Evolutionary conservation across 64 coral and sea anemone species (phyloP).

Genomic region (Pocillopora damicornis): DNA sequence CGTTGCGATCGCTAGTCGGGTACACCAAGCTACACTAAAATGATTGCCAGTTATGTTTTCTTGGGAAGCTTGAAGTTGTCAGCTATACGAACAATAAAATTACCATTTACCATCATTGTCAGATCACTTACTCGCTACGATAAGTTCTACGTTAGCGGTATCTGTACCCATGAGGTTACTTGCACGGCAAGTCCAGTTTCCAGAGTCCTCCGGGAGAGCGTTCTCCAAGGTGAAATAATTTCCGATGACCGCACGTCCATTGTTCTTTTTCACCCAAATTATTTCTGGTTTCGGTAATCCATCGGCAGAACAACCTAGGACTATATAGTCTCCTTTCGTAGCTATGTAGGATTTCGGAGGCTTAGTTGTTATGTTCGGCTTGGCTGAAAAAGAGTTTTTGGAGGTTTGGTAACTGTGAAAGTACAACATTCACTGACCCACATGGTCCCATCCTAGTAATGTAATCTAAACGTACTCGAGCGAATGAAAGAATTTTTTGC

Average conservation of each 20-base stretch:
- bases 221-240: conserved; percentile 14
- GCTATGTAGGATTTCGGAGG: conserved; percentile 5
- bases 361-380: conserved; percentile 35
- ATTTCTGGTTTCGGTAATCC: conserved; percentile 40
- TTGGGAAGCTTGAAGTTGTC: too few species aligned
- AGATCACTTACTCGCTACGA: conserved; percentile 51
- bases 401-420: too few species aligned
- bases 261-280: conserved; percentile 46
- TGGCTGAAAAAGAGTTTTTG: background rate
- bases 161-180: conserved; percentile 55
- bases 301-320: background rate
- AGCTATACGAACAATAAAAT: too few species aligned
- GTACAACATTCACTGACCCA: too few species aligned
- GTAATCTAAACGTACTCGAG: too few species aligned
- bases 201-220: conserved; percentile 41
- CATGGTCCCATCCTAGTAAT: too few species aligned
- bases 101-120: too few species aligned
- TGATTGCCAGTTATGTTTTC: too few species aligned
- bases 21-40: too few species aligned
- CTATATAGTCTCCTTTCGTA: conserved; percentile 20
- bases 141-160: conserved; percentile 23
- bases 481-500: too few species aligned
- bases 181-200: conserved; percentile 46
- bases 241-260: conserved; percentile 24
- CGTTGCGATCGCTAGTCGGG: too few species aligned